Conservation (phyloP, 2,113 vertebrate species). For the Limnothrissa miodon region DNA sequence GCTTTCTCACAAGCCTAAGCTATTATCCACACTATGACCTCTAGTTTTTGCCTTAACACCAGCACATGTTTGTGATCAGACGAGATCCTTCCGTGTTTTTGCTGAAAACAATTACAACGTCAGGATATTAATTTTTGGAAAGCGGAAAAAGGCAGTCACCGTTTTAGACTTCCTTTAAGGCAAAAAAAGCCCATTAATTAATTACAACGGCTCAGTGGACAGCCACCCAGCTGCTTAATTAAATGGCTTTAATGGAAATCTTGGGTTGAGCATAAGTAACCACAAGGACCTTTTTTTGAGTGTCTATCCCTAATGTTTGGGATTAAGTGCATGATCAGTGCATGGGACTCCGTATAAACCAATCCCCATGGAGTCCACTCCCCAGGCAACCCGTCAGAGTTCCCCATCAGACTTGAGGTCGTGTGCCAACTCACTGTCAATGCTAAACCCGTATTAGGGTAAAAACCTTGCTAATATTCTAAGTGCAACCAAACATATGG, state of each 20-base stretch:
- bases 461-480: background rate
- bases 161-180: conserved; percentile 21
- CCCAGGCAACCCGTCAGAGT: background rate
- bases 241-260: conserved; percentile 49
- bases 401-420: background rate
- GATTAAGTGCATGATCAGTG: background rate
- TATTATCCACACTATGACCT: background rate
- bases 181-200: conserved; percentile 44
- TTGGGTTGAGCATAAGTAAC: conserved; percentile 24
- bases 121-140: background rate
- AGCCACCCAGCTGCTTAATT: conserved; percentile 40
- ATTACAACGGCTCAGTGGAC: conserved; percentile 38
- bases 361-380: background rate
- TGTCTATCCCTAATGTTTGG: background rate
- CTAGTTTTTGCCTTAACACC: background rate
- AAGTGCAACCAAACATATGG: conserved; percentile 12
- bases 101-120: background rate
- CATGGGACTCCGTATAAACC: background rate
- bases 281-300: background rate
- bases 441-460: background rate
- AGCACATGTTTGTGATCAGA: conserved; percentile 6
- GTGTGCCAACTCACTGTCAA: background rate
- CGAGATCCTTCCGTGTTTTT: background rate
- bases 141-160: background rate
- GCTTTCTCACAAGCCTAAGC: background rate